Base-by-base conservation (phyloP, 2,888 invertebrate species). In the Sarcophaga caerulescens region DNA sequence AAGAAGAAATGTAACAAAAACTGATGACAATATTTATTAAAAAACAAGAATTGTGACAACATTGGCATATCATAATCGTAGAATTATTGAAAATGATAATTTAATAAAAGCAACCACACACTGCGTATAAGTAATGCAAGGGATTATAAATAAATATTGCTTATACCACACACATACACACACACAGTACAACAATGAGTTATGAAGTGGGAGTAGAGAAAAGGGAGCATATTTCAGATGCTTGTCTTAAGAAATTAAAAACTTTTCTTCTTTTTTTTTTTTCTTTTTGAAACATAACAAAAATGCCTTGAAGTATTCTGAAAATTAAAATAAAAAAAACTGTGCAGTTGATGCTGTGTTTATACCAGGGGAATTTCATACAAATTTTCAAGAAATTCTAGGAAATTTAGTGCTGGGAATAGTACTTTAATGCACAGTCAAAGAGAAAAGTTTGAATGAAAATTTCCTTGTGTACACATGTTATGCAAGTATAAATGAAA, bases 221-320 rank as follows among this genome's bases (percentile, higher is more conserved):
- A 47, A 11, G 10, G 4, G 12, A n/a, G n/a, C 59, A 76, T n/a
- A 17, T 11, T 25, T 23, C 65, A 76, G 35, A 44, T 19, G 19
- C 10, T 57, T 44, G 57, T 57, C 12, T 76, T 60, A 69, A 60
- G 59, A 25, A 69, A 69, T 69, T 62, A 60, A 44, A 23, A n/a
- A 62, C 17, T 21, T 59, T n/a, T 44, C 69, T 14, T 23, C 0
- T 11, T n/a, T 19, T 63, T 19, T 75, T 14, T 75, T n/a, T 2
- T 52, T 19, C 17, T 17, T 25, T 23, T 25, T 25, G 19, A 10
- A 23, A 59, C 47, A 14, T 52, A 52, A 10, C 4, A 52, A 52
- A 35, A 35, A 35, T 10, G 35, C 3, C 52, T 5, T 52, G 52
- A 52, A 52, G 4, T 35, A 35, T 8, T 35, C 8, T 10, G 6